These are phyloP conservation scores for Drosophila melanica DNA, from an alignment of 1,140 invertebrate genomes.

Conservation along the genomic window DNA sequence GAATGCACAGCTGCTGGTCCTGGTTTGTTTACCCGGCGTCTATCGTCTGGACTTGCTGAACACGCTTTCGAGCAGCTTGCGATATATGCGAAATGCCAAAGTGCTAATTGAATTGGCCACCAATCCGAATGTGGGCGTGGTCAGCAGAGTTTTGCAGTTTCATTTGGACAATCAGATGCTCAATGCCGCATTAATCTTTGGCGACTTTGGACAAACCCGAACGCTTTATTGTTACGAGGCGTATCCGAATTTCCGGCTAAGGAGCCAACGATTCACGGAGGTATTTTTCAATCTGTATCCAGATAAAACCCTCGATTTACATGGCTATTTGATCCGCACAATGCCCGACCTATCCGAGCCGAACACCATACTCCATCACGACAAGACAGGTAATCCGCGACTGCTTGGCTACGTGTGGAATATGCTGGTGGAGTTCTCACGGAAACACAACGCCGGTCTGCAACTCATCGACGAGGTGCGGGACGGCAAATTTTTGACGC, in stretches of 20 bases:
- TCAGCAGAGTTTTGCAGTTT: constrained; percentile 21
- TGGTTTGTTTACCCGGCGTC: constrained; percentile 47
- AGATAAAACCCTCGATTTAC: constrained; percentile 48
- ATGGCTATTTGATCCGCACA: constrained; percentile 30
- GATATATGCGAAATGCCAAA: constrained; percentile 42
- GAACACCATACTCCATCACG: constrained; percentile 54
- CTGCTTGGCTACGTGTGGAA: constrained; percentile 64
- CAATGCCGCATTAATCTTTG: constrained; percentile 38
- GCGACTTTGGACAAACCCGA: constrained; percentile 17
- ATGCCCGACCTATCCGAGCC: constrained; percentile 66
- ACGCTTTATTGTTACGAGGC: constrained; percentile 32
- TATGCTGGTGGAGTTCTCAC: constrained; percentile 36
- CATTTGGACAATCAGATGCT: constrained; percentile 45
- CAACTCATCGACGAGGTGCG: constrained; percentile 25
- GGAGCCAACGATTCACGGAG: neutral
- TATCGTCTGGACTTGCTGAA: constrained; percentile 34
- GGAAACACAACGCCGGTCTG: constrained; percentile 47
- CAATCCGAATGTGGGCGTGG: constrained; percentile 15
- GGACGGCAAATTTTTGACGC: constrained; percentile 18
- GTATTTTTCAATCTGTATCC: constrained; percentile 23
- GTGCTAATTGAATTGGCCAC: constrained; percentile 47
- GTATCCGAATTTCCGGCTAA: constrained; percentile 40
- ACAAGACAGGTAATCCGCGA: constrained; percentile 23
- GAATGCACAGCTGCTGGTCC: constrained; percentile 26
- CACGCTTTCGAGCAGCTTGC: constrained; percentile 19